Percentiles rank a stretch among this genome's conserved stretches.
Conservation (phyloP, 2,888 invertebrate species). For the Hydropsyche betteni region DNA sequence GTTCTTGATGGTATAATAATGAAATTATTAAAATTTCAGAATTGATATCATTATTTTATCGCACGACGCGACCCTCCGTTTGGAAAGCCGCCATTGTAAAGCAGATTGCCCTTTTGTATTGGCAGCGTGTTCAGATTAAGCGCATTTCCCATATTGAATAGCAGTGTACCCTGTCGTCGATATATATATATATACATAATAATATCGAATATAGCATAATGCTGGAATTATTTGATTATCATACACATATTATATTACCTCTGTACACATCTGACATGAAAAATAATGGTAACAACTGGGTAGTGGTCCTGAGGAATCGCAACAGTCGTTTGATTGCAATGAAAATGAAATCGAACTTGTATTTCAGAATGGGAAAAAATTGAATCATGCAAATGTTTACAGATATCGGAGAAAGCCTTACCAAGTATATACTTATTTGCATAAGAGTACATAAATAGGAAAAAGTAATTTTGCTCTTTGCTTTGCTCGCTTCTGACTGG, state of each 20-base stretch:
- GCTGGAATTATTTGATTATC: no score
- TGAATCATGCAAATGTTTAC: not conserved
- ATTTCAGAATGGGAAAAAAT: not conserved
- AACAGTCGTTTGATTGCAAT: no score
- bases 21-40: no score
- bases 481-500: not conserved
- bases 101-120: conserved; percentile 37
- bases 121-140: conserved; percentile 32
- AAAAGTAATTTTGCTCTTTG: conserved; percentile 19
- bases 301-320: no score
- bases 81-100: conserved; percentile 31
- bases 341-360: no score
- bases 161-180: not conserved
- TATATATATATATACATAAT: not conserved
- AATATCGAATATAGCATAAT: not conserved
- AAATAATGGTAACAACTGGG: no score
- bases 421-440: not conserved
- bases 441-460: not conserved
- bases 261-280: no score
- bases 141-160: conserved; percentile 36
- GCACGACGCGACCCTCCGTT: not conserved
- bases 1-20: no score
- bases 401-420: not conserved
- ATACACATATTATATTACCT: no score
- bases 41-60: conserved; percentile 4